Evolutionary conservation across 2,113 vertebrate species (phyloP).

Genomic region (Mugil cephalus): DNA sequence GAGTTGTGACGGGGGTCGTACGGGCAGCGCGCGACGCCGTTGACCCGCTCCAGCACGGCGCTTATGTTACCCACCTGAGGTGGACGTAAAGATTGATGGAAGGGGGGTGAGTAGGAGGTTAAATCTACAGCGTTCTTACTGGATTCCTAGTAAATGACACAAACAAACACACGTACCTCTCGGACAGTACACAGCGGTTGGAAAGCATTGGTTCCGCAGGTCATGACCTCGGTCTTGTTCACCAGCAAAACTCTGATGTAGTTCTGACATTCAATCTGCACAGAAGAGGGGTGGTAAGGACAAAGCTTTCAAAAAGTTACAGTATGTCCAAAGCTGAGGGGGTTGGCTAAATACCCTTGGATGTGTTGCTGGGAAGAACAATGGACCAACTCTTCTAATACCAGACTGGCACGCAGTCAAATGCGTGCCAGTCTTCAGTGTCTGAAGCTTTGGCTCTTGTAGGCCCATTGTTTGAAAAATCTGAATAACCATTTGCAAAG

Average conservation of each 20-base stretch:
- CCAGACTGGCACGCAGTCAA: constrained; percentile 12
- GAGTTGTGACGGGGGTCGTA: constrained; percentile 98
- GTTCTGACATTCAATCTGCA: constrained; percentile 97
- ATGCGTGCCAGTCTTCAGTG: not conserved
- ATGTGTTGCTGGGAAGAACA: constrained; percentile 23
- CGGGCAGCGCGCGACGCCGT: constrained; percentile 96
- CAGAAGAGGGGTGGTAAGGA: not conserved
- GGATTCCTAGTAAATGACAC: not conserved
- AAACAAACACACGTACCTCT: constrained; percentile 84
- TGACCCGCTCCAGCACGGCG: constrained; percentile 92
- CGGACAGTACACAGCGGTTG: constrained; percentile 93
- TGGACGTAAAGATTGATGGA: not conserved
- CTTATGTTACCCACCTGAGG: constrained; percentile 94
- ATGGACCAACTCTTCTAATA: constrained; percentile 22
- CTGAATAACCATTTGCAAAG: constrained; percentile 14
- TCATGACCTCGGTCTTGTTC: constrained; percentile 93
- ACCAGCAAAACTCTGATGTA: constrained; percentile 95
- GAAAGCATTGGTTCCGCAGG: constrained; percentile 98
- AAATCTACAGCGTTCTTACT: not conserved
- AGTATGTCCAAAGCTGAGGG: not conserved
- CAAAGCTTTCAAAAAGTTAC: not conserved
- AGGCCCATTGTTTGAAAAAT: constrained; percentile 40
- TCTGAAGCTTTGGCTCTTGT: not conserved
- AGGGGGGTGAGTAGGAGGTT: not conserved
- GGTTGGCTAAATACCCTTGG: constrained; percentile 1